Evolutionary conservation across 2,888 invertebrate genomes (phyloP).

Genomic region (Cloeon dipterum): DNA sequence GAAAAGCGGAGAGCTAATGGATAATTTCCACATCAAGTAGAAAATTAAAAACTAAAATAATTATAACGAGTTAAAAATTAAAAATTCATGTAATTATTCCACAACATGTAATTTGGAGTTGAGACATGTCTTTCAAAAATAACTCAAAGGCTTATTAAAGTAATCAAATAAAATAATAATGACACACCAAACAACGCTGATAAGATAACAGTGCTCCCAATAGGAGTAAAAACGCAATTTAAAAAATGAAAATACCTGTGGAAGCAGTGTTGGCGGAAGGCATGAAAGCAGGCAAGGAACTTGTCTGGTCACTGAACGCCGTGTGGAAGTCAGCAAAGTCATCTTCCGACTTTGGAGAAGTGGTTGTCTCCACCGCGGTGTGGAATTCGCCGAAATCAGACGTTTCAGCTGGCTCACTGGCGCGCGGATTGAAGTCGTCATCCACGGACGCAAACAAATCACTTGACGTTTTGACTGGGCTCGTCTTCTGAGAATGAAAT

Average conservation of each 20-base stretch:
- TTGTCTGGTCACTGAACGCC: constrained; percentile 22
- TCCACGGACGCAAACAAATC: constrained; percentile 16
- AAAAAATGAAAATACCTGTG: too few relatives aligned
- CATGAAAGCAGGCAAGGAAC: too few relatives aligned
- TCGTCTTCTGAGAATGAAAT: constrained; percentile 8
- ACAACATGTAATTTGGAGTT: too few relatives aligned
- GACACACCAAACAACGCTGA: background rate
- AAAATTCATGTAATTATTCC: too few relatives aligned
- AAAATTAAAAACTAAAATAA: too few relatives aligned
- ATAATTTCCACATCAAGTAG: too few relatives aligned
- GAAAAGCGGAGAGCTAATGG: too few relatives aligned
- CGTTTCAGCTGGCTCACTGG: constrained; percentile 14
- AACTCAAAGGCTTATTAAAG: too few relatives aligned
- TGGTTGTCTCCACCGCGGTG: constrained; percentile 31
- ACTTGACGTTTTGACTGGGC: constrained; percentile 10
- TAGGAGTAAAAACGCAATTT: background rate
- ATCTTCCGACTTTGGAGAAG: constrained; percentile 16
- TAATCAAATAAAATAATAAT: too few relatives aligned
- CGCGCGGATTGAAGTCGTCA: constrained; percentile 28
- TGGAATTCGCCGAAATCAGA: constrained; percentile 58
- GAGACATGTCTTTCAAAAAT: too few relatives aligned
- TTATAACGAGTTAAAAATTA: too few relatives aligned
- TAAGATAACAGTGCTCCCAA: background rate
- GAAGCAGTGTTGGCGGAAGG: too few relatives aligned
- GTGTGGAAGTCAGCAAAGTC: constrained; percentile 65